A percentile compares a stretch with the other conserved stretches of the same genome.
Conservation (phyloP, 1,140 invertebrate species). For the Chironomus striatipennis region DNA sequence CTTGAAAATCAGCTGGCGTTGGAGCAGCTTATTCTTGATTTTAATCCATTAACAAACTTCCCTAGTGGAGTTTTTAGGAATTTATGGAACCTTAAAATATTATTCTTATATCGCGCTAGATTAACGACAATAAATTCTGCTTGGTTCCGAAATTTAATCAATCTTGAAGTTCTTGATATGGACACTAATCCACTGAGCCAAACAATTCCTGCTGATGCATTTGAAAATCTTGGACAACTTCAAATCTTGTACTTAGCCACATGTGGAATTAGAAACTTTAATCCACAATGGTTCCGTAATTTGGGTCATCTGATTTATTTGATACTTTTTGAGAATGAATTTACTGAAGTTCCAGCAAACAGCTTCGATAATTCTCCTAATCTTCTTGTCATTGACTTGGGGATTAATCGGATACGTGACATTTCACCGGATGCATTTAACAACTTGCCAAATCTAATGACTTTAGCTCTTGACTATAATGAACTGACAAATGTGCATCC, state of each 20-base stretch:
- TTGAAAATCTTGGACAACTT: too few species aligned
- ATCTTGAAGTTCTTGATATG: too few species aligned
- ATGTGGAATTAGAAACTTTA: background rate
- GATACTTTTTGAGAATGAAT: background rate
- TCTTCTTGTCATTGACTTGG: background rate
- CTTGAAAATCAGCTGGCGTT: background rate
- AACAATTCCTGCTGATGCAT: too few species aligned
- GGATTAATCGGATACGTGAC: background rate
- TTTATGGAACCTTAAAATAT: background rate
- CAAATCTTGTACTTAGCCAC: too few species aligned
- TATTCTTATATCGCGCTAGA: background rate
- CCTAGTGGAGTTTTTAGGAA: background rate
- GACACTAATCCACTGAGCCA: too few species aligned
- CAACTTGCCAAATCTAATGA: background rate
- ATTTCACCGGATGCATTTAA: background rate
- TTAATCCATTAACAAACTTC: background rate
- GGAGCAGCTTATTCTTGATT: background rate
- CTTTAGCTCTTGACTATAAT: background rate
- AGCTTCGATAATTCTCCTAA: background rate
- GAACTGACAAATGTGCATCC: background rate
- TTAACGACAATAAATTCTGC: too few species aligned
- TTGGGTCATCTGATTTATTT: background rate
- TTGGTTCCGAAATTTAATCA: too few species aligned
- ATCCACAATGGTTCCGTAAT: background rate
- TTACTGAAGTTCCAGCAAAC: background rate